Evolutionary conservation across 2,888 invertebrate species (phyloP).

Genomic region (Drosophila lacicola): DNA sequence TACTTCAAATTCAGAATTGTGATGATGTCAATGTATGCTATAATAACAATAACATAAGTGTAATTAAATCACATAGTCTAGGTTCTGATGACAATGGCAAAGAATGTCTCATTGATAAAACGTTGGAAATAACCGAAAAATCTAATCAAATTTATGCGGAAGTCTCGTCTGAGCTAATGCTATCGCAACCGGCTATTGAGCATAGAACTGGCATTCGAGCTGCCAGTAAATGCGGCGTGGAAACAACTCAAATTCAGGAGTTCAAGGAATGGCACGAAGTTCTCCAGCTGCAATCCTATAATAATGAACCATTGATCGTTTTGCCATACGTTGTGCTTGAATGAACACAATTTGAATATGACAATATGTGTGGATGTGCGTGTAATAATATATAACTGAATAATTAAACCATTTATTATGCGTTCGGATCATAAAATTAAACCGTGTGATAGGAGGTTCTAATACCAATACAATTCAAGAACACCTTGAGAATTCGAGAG

Average conservation of each 20-base stretch:
- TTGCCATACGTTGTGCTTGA: conserved; percentile 99
- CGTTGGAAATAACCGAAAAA: conserved; percentile 3
- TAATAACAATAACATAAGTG: conserved; percentile 64
- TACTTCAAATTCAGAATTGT: conserved; percentile 64
- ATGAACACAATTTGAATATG: conserved; percentile 85
- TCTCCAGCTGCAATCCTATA: conserved; percentile 89
- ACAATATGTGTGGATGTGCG: conserved; percentile 5
- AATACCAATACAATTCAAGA: conserved; percentile 3
- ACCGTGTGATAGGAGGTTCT: conserved; percentile 22
- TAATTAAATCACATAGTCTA: conserved; percentile 54
- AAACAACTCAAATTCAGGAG: conserved; percentile 68
- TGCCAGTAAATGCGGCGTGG: conserved; percentile 63
- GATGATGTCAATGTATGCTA: conserved; percentile 68
- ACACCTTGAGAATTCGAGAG: neutral
- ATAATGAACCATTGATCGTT: conserved; percentile 93
- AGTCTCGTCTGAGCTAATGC: neutral
- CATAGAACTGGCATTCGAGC: conserved; percentile 76
- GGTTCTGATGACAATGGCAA: conserved; percentile 32
- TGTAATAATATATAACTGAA: neutral
- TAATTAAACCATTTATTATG: conserved; percentile 4
- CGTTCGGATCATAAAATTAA: neutral
- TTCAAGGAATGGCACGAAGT: conserved; percentile 98
- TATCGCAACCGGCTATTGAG: conserved; percentile 51
- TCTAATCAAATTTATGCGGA: conserved; percentile 10
- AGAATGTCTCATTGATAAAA: conserved; percentile 16